A percentile compares a stretch with the other conserved stretches of the same genome.
These are phyloP conservation scores for Diloba caeruleocephala DNA, from an alignment of 2,888 invertebrate genomes.

Conservation along the genomic window DNA sequence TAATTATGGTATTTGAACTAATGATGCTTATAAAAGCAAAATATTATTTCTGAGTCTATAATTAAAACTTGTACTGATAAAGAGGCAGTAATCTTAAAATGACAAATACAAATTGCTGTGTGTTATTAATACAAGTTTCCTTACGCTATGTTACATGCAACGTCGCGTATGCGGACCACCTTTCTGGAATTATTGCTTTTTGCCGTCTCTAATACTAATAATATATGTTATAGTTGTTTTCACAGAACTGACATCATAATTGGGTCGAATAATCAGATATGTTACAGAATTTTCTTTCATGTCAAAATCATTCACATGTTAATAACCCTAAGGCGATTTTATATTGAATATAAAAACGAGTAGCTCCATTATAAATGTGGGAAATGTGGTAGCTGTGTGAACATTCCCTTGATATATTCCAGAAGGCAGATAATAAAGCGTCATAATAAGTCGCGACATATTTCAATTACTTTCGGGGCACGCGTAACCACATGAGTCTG, in stretches of 20 bases:
- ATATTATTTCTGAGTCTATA: no score
- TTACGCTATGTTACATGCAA: constrained; percentile 7
- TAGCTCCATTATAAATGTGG: constrained; percentile 23
- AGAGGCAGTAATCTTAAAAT: no score
- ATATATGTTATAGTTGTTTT: constrained; percentile 19
- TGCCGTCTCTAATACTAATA: constrained; percentile 6
- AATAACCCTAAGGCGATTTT: constrained; percentile 23
- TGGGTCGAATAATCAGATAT: constrained; percentile 16
- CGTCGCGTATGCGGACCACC: constrained; percentile 1
- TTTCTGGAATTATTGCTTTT: constrained; percentile 17
- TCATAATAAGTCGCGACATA: constrained; percentile 34
- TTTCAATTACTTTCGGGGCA: constrained; percentile 46
- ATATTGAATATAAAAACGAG: constrained; percentile 15
- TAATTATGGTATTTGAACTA: no score
- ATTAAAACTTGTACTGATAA: no score
- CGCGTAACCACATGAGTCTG: constrained; percentile 17
- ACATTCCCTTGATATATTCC: constrained; percentile 27
- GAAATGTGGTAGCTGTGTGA: constrained; percentile 23
- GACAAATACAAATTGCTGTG: no score
- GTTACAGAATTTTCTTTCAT: constrained; percentile 22
- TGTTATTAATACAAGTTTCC: constrained; percentile 3
- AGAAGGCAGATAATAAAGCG: constrained; percentile 23
- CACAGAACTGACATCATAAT: constrained; percentile 22
- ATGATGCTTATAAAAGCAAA: no score
- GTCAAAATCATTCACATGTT: constrained; percentile 21